Base-by-base conservation (phyloP, 2,797 vertebrate species). In the Halcyon leucocephala region DNA sequence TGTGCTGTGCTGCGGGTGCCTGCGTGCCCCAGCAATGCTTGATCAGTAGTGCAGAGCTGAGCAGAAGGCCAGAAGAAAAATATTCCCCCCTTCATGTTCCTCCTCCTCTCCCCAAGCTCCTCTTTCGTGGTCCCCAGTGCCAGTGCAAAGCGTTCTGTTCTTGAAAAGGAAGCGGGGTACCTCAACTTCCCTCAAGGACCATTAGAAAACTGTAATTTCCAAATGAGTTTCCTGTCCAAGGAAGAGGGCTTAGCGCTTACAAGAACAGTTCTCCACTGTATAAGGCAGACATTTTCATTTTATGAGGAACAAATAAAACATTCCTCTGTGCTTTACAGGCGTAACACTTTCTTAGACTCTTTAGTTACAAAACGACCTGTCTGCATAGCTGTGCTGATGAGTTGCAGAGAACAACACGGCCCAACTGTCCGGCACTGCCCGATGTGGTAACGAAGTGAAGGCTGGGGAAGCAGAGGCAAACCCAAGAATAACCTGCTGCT, bases 231-330 rank as follows among this genome's bases (percentile, higher is more conserved):
- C 95, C 96, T 95, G 93, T 74, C 93, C 85, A 92, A 92, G 95
- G 87, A 93, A 82, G 88, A 95, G 94, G 90, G 86, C 89, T 96
- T 96, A 91, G 93, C 86, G 55, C 88, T 96, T 97, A 18, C 25
- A 55, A 65, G 96, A 96, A 95, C 88, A 96, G 92, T 90, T 95
- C 78, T 91, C 76, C 78, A 49, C 84, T 95, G 93, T 94, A 88
- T 60, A 1, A 79, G 89, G 77, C 85, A 96, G 95, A 89, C 95
- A 77, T 96, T 95, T 92, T 62, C 64, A 37, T 95, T 97, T 96
- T 97, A 96, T 77, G 91, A 95, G 94, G 87, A 95, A 93, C 95
- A 97, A 97, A 97, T 96, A 97, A 96, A 97, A 94, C 89, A 93
- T 89, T 96, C 96, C 94, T 94, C 37, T 94, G 82, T 62, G 82